Evolutionary conservation across 2,888 invertebrate species (phyloP).

Genomic region (Torymus aiolomorphi): DNA sequence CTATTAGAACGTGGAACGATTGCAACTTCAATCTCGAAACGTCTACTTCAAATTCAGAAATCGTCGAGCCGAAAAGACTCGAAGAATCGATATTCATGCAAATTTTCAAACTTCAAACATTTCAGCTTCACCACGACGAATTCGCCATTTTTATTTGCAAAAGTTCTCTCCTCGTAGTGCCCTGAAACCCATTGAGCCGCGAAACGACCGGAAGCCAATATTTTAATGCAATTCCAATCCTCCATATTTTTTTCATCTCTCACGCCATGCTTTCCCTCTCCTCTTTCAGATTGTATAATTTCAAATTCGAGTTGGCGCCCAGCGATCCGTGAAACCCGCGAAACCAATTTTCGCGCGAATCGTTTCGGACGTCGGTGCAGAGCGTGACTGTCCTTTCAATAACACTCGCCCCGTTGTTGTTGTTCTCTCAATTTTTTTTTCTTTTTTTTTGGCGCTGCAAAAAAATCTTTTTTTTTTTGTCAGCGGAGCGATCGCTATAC

Average conservation of each 20-base stretch:
- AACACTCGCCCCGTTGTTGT: background rate
- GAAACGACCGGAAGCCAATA: constrained; percentile 3
- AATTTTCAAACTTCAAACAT: constrained; percentile 5
- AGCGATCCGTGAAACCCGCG: background rate
- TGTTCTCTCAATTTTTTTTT: background rate
- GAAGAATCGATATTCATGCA: constrained; percentile 36
- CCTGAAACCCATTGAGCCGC: constrained; percentile 2
- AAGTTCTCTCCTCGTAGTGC: background rate
- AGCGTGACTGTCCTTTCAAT: no score
- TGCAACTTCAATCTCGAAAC: constrained; percentile 4
- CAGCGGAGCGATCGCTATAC: background rate
- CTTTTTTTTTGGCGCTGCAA: background rate
- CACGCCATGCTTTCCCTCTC: background rate
- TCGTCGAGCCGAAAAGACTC: constrained; percentile 16
- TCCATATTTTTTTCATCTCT: constrained; percentile 1
- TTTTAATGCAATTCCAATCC: constrained; percentile 8
- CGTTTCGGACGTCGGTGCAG: background rate
- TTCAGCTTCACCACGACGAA: background rate
- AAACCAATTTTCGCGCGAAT: constrained; percentile 24
- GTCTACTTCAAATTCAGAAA: constrained; percentile 27
- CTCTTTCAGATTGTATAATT: background rate
- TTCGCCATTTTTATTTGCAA: constrained; percentile 19
- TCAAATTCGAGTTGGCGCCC: background rate
- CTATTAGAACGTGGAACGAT: background rate
- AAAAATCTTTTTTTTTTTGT: constrained; percentile 4